Conservation (phyloP, 2,888 invertebrate species). For the Mylabris sibirica region DNA sequence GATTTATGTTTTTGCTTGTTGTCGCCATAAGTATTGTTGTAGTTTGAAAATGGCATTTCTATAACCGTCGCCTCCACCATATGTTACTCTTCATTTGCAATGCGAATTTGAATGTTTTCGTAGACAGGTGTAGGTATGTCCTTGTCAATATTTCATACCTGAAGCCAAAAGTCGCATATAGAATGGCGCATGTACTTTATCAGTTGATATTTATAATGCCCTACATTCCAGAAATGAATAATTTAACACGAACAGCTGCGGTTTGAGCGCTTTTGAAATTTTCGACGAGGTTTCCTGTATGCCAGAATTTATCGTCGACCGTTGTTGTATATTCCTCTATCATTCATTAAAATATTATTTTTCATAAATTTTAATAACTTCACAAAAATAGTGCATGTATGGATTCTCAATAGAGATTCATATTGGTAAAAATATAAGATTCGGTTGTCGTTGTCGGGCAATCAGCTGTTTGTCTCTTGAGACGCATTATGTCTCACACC, state of each 20-base stretch:
- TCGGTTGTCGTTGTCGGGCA: constrained; percentile 56
- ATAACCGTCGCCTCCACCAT: neutral
- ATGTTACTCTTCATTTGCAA: neutral
- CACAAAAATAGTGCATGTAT: neutral
- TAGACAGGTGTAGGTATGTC: constrained; percentile 11
- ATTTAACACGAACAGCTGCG: constrained; percentile 35
- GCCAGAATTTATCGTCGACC: neutral
- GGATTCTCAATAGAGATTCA: neutral
- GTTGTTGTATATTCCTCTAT: neutral
- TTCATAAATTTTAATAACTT: neutral
- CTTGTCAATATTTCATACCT: constrained; percentile 39
- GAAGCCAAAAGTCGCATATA: constrained; percentile 27
- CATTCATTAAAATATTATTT: neutral
- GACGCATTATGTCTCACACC: constrained; percentile 58
- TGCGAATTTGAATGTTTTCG: neutral
- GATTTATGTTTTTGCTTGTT: neutral
- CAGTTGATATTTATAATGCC: constrained; percentile 33
- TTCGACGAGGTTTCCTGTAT: constrained; percentile 17
- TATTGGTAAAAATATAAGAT: constrained; percentile 38
- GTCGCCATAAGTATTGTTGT: neutral
- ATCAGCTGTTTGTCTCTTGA: constrained; percentile 56
- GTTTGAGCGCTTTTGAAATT: constrained; percentile 26
- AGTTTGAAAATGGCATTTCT: neutral
- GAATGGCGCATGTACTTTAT: constrained; percentile 30
- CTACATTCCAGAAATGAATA: constrained; percentile 37